Percentiles rank a stretch among this genome's conserved stretches.
These are phyloP conservation scores for Orthosia incerta DNA, from an alignment of 2,888 invertebrate genomes.

Conservation along the genomic window DNA sequence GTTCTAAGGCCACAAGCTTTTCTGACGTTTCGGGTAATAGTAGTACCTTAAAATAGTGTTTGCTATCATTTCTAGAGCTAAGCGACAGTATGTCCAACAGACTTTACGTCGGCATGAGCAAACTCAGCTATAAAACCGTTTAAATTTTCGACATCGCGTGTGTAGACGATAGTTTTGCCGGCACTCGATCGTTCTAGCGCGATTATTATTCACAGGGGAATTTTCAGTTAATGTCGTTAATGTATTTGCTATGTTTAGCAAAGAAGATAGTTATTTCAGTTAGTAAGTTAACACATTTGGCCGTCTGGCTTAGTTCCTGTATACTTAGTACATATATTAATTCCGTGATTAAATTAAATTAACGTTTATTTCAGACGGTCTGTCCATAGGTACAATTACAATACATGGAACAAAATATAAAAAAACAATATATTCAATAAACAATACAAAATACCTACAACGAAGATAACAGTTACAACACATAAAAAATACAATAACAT, in stretches of 20 bases:
- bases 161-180: constrained; percentile 38
- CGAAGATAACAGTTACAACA: too few species aligned
- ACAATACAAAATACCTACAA: too few species aligned
- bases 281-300: constrained; percentile 2
- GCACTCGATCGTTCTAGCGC: constrained; percentile 46
- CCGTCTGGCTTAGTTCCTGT: neutral
- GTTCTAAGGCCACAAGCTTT: too few species aligned
- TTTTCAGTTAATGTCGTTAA: constrained; percentile 27
- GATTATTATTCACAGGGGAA: constrained; percentile 38
- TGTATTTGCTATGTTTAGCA: constrained; percentile 9
- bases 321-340: neutral
- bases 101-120: constrained; percentile 36
- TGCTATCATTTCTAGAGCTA: neutral
- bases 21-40: too few species aligned
- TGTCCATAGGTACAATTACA: too few species aligned
- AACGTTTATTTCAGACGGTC: too few species aligned
- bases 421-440: too few species aligned
- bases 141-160: constrained; percentile 60
- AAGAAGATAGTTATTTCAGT: neutral
- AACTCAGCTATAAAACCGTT: constrained; percentile 42
- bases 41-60: too few species aligned
- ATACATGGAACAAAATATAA: too few species aligned
- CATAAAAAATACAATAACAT: too few species aligned
- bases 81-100: constrained; percentile 21
- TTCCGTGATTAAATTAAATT: neutral